A percentile compares a stretch with the other conserved stretches of the same genome.
Conservation (phyloP, 2,113 vertebrate genomes). For the Indicator indicator region DNA sequence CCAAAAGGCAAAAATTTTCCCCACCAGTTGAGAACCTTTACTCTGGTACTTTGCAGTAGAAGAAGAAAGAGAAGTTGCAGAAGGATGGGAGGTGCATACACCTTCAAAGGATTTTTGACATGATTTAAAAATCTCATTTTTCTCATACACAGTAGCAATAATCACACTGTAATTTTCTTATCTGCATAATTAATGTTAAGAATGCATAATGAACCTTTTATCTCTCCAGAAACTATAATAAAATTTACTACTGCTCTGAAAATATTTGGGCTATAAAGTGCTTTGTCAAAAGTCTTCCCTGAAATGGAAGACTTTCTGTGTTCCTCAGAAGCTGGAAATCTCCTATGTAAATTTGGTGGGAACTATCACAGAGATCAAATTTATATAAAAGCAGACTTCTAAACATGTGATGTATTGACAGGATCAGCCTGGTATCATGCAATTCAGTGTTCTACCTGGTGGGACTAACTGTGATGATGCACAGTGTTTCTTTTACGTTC, state of each 20-base stretch:
- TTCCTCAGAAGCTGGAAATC: background rate
- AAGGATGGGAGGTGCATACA: background rate
- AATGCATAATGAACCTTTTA: background rate
- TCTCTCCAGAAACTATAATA: background rate
- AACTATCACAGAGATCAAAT: background rate
- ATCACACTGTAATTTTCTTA: background rate
- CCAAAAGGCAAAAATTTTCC: background rate
- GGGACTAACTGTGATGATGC: background rate
- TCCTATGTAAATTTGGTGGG: background rate
- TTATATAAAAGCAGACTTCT: background rate
- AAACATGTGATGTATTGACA: background rate
- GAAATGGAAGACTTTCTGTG: background rate
- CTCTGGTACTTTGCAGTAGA: background rate
- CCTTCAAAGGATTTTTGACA: background rate
- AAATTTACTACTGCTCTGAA: background rate
- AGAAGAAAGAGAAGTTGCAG: background rate
- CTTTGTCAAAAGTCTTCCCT: background rate
- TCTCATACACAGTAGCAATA: background rate
- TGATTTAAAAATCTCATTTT: background rate
- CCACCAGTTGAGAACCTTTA: background rate
- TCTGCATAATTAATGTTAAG: background rate
- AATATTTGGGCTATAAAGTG: background rate
- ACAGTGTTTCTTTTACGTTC: background rate
- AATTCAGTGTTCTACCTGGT: background rate
- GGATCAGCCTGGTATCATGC: rapidly evolving